These are phyloP conservation scores for Platyscapa corneri DNA, from an alignment of 1,140 invertebrate species.

Conservation along the genomic window DNA sequence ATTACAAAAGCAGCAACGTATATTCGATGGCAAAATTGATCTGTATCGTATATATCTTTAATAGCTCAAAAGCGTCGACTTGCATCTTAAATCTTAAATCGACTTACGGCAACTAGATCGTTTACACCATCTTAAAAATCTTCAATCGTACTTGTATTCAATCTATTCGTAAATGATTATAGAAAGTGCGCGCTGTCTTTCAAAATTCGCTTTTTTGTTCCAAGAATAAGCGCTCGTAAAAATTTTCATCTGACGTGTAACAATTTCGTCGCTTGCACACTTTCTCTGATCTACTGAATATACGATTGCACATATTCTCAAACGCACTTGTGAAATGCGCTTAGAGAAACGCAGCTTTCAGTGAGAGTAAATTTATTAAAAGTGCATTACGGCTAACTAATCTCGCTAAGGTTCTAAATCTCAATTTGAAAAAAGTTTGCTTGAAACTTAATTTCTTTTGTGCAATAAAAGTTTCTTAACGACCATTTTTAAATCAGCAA, in stretches of 20 bases:
- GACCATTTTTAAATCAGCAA: neutral
- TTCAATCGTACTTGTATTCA: neutral
- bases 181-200: slow-evolving; percentile 16
- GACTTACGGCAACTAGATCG: slow-evolving; percentile 14
- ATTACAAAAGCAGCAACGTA: too few species aligned
- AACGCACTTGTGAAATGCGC: neutral
- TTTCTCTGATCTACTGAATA: slow-evolving; percentile 5
- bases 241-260: slow-evolving; percentile 19
- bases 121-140: neutral
- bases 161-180: slow-evolving; percentile 15
- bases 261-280: neutral
- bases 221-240: slow-evolving; percentile 12
- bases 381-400: neutral
- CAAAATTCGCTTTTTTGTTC: slow-evolving; percentile 15
- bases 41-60: neutral
- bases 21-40: neutral
- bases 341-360: neutral
- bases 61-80: neutral
- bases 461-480: neutral
- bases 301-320: neutral
- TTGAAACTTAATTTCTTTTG: neutral
- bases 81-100: neutral
- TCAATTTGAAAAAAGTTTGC: neutral
- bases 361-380: slow-evolving; percentile 4
- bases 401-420: neutral